Conservation (phyloP, 2,888 invertebrate species). For the Kryphioiulus occultus region DNA sequence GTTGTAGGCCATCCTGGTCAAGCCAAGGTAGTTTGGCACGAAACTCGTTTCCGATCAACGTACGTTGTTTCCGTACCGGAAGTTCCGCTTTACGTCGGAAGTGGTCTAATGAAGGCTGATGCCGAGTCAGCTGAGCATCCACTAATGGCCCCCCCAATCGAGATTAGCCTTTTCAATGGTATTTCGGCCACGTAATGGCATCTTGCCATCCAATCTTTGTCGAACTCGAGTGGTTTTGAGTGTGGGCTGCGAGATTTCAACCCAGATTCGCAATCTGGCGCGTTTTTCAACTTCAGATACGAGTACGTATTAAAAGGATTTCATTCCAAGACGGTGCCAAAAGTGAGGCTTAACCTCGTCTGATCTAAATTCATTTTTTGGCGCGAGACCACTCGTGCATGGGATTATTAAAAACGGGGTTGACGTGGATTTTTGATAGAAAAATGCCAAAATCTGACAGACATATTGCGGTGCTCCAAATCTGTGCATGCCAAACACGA, state of each 20-base stretch:
- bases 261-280: not conserved
- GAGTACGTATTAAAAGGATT: too few relatives aligned
- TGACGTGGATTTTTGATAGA: slow-evolving; percentile 16
- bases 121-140: not conserved
- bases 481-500: not conserved
- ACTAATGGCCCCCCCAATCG: not conserved
- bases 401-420: not conserved
- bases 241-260: not conserved
- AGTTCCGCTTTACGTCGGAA: not conserved
- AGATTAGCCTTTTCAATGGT: slow-evolving; percentile 6
- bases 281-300: slow-evolving; percentile 12
- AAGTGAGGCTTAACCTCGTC: not conserved
- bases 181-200: slow-evolving; percentile 7
- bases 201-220: not conserved
- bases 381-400: not conserved
- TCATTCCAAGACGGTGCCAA: slow-evolving; percentile 1
- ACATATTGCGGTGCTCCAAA: not conserved
- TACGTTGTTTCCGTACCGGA: not conserved
- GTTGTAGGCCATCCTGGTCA: too few relatives aligned
- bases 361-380: slow-evolving; percentile 13
- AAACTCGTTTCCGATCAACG: not conserved
- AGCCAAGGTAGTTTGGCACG: not conserved
- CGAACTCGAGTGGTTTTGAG: slow-evolving; percentile 6
- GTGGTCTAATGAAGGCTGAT: not conserved
- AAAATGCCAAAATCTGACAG: not conserved